Percentiles rank a stretch among this genome's conserved stretches.
phyloP scores from a whole-genome alignment of 2,113 vertebrate species.

The Leptodactylus fuscus region DNA sequence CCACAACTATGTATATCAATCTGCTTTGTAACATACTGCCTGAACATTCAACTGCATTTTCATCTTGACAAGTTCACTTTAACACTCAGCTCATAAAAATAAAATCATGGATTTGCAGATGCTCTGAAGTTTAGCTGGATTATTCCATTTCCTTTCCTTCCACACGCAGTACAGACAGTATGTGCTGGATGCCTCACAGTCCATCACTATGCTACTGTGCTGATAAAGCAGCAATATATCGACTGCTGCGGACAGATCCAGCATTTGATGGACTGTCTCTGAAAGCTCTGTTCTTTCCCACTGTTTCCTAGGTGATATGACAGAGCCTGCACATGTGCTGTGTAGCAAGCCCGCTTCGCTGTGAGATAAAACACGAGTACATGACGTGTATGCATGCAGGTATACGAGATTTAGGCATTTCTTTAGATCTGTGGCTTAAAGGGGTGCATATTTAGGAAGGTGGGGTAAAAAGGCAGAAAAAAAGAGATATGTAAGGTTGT shows the following conservation, averaged over 20 bases:
- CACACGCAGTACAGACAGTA: not conserved
- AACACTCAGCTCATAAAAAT: too few relatives aligned
- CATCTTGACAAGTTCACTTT: too few relatives aligned
- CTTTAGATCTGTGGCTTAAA: not conserved
- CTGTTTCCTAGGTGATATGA: conserved; percentile 33
- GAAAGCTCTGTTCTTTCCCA: conserved; percentile 10
- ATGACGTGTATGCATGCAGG: not conserved
- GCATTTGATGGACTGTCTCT: conserved; percentile 8
- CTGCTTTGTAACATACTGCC: too few relatives aligned
- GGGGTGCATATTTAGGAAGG: not conserved
- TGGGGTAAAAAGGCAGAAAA: not conserved
- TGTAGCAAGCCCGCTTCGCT: not conserved
- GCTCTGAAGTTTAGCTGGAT: not conserved
- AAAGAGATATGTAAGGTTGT: not conserved
- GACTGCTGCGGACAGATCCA: conserved; percentile 16
- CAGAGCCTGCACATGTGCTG: conserved; percentile 11
- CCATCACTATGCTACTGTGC: conserved; percentile 11
- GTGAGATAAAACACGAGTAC: not conserved
- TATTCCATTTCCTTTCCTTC: not conserved
- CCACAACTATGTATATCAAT: too few relatives aligned
- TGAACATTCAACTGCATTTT: too few relatives aligned
- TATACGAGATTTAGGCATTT: not conserved
- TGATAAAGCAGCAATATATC: conserved; percentile 28
- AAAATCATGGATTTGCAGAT: not conserved
- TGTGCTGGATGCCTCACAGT: not conserved